Evolutionary conservation across 2,888 invertebrate genomes (phyloP), one percentile per base, ranked within the genome.

Genomic region (Eupithecia exiguata): DNA sequence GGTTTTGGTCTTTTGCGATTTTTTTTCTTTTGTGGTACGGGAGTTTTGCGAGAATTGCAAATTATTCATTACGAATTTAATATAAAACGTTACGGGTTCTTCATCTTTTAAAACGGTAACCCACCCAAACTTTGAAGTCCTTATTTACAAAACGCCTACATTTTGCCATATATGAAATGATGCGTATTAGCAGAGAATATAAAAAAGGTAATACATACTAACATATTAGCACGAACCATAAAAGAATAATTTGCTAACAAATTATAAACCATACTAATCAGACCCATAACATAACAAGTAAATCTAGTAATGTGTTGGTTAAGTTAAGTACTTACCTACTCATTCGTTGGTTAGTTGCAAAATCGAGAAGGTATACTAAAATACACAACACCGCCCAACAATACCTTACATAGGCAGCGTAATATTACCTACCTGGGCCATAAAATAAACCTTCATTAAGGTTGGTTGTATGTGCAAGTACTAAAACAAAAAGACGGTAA

Each of bases 401-500:
- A n/a, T 35, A 18, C 25, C 16, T 30, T 61, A 69, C 25, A 9
- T 49, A 68, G 49, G 14, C 9, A 67, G 16, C 46, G 25, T 72
- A 70, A 62, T 53, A 53, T 68, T 61, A 62, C 66, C 36, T 61
- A 62, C 66, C 36, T 66, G 58, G 69, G 72, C 66, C 76, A 81
- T 82, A 83, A 84, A 83, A 81, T 82, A 83, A 84, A 83, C 80
- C 78, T 80, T 83, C 81, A 80, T 83, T 72, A 58, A 72, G 78
- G 80, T 79, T 82, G 81, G 78, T 74, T 80, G 38, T 43, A 82
- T 80, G 74, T 77, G 83, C 82, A 82, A 69, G 68, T 80, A 80
- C 81, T 82, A 79, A 85, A 85, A 83, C 79, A 84, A 86, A 85
- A 83, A 79, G 78, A 79, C 78, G 73, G 69, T 78, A 78, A 75